These are phyloP conservation scores for Episyrphus balteatus DNA, from an alignment of 1,140 invertebrate species.

Conservation along the genomic window DNA sequence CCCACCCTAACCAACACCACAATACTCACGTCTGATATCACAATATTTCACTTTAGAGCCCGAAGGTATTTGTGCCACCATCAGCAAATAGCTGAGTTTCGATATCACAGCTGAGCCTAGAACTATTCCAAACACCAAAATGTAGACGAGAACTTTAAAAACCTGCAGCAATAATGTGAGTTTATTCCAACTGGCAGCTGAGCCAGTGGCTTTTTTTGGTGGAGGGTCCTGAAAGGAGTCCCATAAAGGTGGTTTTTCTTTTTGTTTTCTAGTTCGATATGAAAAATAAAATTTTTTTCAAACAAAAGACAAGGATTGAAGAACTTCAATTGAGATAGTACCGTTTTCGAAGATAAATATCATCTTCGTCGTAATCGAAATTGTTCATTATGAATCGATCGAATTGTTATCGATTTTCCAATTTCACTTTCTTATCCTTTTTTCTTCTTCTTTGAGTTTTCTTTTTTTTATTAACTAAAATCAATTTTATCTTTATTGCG, in stretches of 20 bases:
- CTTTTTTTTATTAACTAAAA: too few species aligned
- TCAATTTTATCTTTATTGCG: too few species aligned
- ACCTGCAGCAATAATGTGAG: constrained; percentile 70
- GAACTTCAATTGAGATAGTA: too few species aligned
- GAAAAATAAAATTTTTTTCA: too few species aligned
- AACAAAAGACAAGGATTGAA: too few species aligned
- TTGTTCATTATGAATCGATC: too few species aligned
- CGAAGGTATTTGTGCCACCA: constrained; percentile 73
- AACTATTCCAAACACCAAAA: constrained; percentile 72
- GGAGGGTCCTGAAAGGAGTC: constrained; percentile 57
- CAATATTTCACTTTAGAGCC: constrained; percentile 61
- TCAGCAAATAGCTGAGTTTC: constrained; percentile 76
- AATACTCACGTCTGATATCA: constrained; percentile 43
- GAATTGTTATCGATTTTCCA: too few species aligned
- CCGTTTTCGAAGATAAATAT: too few species aligned
- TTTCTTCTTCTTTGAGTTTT: too few species aligned
- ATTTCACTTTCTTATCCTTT: too few species aligned
- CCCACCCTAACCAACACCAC: too few species aligned
- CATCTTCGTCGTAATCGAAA: too few species aligned
- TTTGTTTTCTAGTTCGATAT: constrained; percentile 2
- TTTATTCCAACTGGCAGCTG: constrained; percentile 74
- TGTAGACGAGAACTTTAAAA: constrained; percentile 71
- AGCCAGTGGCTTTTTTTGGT: constrained; percentile 70
- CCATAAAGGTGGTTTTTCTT: constrained; percentile 16
- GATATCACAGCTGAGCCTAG: constrained; percentile 66